Base-by-base conservation (phyloP, 1,140 invertebrate genomes). In the Drosophila ironensis region DNA sequence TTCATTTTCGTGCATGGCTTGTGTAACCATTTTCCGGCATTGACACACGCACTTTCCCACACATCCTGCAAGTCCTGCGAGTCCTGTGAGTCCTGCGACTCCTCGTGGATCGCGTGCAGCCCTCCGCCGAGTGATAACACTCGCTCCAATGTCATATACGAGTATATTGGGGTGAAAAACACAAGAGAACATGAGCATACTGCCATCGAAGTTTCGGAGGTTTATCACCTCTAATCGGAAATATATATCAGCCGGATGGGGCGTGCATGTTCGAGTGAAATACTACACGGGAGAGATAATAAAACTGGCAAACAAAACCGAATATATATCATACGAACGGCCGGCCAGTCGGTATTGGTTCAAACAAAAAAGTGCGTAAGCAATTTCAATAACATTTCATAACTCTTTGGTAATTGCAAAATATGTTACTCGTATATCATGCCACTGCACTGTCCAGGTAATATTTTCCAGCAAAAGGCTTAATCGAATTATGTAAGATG, bases 1-100 rank as follows among this genome's bases (percentile, higher is more conserved):
- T 9, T 17, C 7, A 0, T 8, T 24, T 57, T 40, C 24, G 19
- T 57, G 56, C 53, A 25, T 60, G 51, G 22, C 51, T 57, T 57
- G 56, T 60, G 20, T 44, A 60, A 60, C 37, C 56, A 35, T 59
- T 60, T 59, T 59, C n/a, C n/a, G 56, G 24, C 53, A 60, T 59
- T 59, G 60, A 30, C 56, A 60, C 52, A 50, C 47, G 47, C 47
- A 60, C 52, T 60, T 57, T 59, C 24, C 16, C 33, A 27, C 35
- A 50, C 24, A n/a, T n/a, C n/a, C n/a, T n/a, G n/a, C n/a, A n/a
- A n/a, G n/a, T n/a, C n/a, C n/a, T n/a, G n/a, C n/a, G n/a, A n/a
- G n/a, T n/a, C n/a, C n/a, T n/a, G n/a, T n/a, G n/a, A n/a, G n/a
- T n/a, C n/a, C n/a, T n/a, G n/a, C n/a, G n/a, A n/a, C n/a, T n/a